Base-by-base conservation (phyloP, 2,888 invertebrate species). In the Alloscopus bannaensis region DNA sequence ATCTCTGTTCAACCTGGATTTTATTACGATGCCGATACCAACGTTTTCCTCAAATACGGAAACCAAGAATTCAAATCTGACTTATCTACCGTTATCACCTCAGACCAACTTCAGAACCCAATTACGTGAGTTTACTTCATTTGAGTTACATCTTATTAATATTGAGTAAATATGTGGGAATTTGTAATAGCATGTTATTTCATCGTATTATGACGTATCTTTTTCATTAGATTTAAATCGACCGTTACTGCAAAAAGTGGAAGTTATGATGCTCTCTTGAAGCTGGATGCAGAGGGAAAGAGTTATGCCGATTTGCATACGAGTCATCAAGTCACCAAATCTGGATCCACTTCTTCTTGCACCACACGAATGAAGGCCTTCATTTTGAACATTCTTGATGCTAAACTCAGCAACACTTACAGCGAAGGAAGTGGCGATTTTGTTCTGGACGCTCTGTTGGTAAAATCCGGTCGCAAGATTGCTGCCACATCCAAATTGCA, bases 401-500 rank as follows among this genome's bases (percentile, higher is more conserved):
- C 80, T 6, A 80, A 69, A n/a, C 50, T 84, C 11, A 47, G 24
- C 55, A 81, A 84, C 47, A 81, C 72, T 11, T 80, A 78, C 50
- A 72, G 68, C 2, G 69, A 76, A 40, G 78, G 79, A 31, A 55
- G 79, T 13, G 81, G 83, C 2, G 76, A 81, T 29, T 50, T 85
- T 11, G 55, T 77, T 8, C 18, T 85, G 28, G 81, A 83, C 2
- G 81, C 76, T 16, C 69, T 68, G 20, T 84, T 85, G 82, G 16
- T 83, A 8, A 83, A 85, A 31, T 81, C 83, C 31, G 81, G 73
- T 6, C 73, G 86, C 3, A 77, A 81, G 40, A 81, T 86, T 36
- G 68, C 45, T 16, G 78, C 50, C 13, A 75, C 75, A 2, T 78
- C 83, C 8, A 59, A 70, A 26, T 8, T 83, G 8, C 75, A 68